Percentiles rank a stretch among this genome's conserved stretches.
Conservation (phyloP, 1,140 invertebrate genomes). For the Conopomorpha cramerella region DNA sequence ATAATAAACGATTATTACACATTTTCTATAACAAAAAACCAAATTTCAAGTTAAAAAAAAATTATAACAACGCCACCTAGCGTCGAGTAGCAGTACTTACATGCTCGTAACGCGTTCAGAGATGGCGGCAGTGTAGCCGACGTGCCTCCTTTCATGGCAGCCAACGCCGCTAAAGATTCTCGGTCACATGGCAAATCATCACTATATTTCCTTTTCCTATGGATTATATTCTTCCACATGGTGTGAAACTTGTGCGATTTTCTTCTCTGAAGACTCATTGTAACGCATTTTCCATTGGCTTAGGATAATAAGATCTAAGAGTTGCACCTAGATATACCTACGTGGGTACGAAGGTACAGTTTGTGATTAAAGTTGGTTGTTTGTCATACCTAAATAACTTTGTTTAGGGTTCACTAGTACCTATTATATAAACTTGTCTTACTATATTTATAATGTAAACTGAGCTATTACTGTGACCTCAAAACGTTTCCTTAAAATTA, state of each 20-base stretch:
- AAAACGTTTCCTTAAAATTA: too few species aligned
- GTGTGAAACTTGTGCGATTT: constrained; percentile 34
- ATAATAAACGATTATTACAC: background rate
- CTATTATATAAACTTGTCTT: too few species aligned
- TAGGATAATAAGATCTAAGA: too few species aligned
- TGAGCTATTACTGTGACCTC: too few species aligned
- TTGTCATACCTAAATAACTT: too few species aligned
- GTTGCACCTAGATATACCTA: too few species aligned
- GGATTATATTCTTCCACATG: constrained; percentile 51
- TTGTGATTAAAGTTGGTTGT: too few species aligned
- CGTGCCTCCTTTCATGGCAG: constrained; percentile 44
- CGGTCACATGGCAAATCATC: constrained; percentile 37
- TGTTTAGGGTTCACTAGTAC: too few species aligned
- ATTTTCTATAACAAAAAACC: background rate
- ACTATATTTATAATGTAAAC: too few species aligned
- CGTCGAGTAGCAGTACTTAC: constrained; percentile 42
- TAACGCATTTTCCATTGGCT: too few species aligned
- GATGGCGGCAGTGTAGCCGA: constrained; percentile 50
- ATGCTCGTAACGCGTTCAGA: constrained; percentile 46
- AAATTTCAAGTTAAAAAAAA: background rate
- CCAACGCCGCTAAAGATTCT: constrained; percentile 41
- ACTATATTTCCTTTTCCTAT: constrained; percentile 49
- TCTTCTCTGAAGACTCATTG: constrained; percentile 46
- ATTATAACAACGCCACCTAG: constrained; percentile 20
- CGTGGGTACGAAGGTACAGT: too few species aligned